Evolutionary conservation across 2,113 vertebrate species (phyloP).

Genomic region (Limnothrissa miodon): DNA sequence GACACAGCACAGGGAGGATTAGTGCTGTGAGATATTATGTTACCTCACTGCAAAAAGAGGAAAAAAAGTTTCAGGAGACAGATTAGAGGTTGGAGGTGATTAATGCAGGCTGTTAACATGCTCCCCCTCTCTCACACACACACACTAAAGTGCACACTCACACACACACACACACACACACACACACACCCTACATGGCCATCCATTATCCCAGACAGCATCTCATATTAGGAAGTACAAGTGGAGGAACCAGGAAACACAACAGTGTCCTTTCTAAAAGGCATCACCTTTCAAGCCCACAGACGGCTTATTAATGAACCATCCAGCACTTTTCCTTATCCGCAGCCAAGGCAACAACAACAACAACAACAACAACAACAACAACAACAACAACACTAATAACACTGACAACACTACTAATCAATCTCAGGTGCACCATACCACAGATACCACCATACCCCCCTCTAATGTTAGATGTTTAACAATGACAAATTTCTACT

Average conservation of each 20-base stretch:
- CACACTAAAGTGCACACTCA: slow-evolving; percentile 1
- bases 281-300: neutral
- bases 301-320: neutral
- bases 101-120: slow-evolving; percentile 11
- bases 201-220: slow-evolving; percentile 32
- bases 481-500: neutral
- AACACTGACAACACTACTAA: neutral
- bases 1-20: neutral
- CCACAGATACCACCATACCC: neutral
- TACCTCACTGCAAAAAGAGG: neutral
- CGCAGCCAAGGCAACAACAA: neutral
- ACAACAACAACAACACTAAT: too few species aligned
- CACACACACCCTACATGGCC: neutral
- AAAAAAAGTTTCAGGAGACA: neutral
- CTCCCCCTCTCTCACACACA: neutral
- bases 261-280: neutral
- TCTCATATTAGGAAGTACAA: neutral
- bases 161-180: neutral
- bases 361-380: slow-evolving; percentile 4
- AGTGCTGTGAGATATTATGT: neutral
- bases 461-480: neutral
- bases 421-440: neutral
- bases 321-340: neutral
- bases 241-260: neutral
- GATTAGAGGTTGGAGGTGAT: slow-evolving; percentile 17